Conservation (phyloP, 2,888 invertebrate genomes). For the Dugesia japonica region DNA sequence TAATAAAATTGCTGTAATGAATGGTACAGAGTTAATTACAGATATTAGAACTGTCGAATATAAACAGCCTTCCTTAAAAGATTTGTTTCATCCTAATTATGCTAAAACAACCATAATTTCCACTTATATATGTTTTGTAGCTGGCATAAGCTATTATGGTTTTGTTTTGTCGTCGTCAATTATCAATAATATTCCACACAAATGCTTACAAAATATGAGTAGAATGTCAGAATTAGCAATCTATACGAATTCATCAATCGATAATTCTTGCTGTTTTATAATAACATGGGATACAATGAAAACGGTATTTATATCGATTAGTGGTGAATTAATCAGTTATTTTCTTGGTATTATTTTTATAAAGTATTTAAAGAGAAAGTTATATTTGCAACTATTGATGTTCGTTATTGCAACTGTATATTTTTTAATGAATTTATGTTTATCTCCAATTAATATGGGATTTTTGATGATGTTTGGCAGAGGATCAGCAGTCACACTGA, state of each 20-base stretch:
- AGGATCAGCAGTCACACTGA: background rate
- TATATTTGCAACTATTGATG: background rate
- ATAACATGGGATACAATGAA: background rate
- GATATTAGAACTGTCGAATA: background rate
- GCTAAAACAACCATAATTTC: background rate
- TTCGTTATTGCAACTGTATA: background rate
- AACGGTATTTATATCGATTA: background rate
- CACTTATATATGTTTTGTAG: background rate
- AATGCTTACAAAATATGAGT: background rate
- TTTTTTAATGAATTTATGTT: slow-evolving; percentile 1
- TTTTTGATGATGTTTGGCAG: background rate
- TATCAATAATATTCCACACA: background rate
- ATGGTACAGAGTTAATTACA: background rate
- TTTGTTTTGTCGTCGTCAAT: background rate
- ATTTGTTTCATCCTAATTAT: background rate
- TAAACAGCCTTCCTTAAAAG: background rate
- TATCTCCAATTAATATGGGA: background rate
- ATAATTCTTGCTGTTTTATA: background rate
- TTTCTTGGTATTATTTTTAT: background rate
- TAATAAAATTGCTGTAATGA: background rate
- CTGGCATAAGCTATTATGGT: background rate
- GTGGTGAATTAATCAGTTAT: background rate
- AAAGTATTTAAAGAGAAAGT: background rate
- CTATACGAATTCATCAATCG: background rate
- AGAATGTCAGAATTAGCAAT: background rate